phyloP scores from a whole-genome alignment of 2,888 invertebrate species.

The Sarcophaga caerulescens region DNA sequence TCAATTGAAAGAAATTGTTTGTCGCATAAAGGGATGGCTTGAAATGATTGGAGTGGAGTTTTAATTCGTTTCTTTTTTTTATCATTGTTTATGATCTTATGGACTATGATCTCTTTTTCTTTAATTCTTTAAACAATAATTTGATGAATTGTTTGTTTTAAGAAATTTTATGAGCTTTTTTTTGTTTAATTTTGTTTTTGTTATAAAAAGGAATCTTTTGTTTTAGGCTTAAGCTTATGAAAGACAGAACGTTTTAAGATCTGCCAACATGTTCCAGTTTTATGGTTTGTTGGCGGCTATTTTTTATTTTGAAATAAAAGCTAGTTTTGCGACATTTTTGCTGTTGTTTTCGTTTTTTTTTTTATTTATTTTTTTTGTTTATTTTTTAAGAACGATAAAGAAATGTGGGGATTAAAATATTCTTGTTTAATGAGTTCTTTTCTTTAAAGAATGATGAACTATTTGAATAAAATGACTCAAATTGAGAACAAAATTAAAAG shows the following conservation, averaged over 20 bases:
- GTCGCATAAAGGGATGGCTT: conserved; percentile 10
- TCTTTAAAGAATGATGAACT: too few relatives aligned
- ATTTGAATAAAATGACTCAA: too few relatives aligned
- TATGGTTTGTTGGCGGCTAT: neutral
- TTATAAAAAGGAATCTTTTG: conserved; percentile 12
- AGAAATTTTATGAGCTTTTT: neutral
- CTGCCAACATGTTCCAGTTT: conserved; percentile 9
- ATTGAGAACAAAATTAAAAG: too few relatives aligned
- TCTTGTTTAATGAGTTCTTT: conserved; percentile 14
- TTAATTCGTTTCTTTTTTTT: neutral
- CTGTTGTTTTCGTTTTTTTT: neutral
- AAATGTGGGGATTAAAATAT: conserved; percentile 10
- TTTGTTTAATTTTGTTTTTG: neutral
- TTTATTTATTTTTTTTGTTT: neutral
- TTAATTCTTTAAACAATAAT: conserved; percentile 29
- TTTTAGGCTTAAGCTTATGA: neutral
- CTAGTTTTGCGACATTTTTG: conserved; percentile 25
- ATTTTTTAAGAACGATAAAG: neutral
- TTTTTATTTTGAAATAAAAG: neutral
- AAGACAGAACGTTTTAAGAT: neutral
- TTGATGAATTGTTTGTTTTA: conserved; percentile 41
- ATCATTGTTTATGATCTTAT: neutral
- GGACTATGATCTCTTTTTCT: conserved; percentile 24
- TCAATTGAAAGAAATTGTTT: conserved; percentile 47
- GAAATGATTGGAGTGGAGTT: neutral